Evolutionary conservation across 2,113 vertebrate species (phyloP), one percentile per base, ranked within the genome.

Genomic region (Lagenorhynchus albirostris): DNA sequence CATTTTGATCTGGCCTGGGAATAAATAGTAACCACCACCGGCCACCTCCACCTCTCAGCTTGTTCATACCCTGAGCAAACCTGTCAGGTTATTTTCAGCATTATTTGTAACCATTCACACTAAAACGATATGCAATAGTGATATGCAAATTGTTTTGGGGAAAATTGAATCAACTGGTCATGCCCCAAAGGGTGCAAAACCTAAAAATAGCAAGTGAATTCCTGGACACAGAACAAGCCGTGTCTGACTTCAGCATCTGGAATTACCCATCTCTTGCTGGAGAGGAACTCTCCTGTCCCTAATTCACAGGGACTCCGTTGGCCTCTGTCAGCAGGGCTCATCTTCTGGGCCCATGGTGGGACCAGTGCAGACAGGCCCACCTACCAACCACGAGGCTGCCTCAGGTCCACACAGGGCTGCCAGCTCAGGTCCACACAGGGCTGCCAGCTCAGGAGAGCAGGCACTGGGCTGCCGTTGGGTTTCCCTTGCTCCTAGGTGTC

Each of bases 191-290:
- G 68, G 47, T 25, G 80, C 21, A 31, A 36, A 79, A 53, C 68
- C 87, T 97, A 92, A 96, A 96, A 91, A 89, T 89, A 96, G 31
- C 50, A 14, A 31, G 11, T 0, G 31, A 96, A 79, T 82, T 95
- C n/a, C 55, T 95, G 81, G 71, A 50, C 58, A 31, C 0, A 53
- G 53, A 85, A 65, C 62, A 50, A 92, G 70, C 60, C 9, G 8
- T 58, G 91, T 76, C 68, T 92, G 55, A 86, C 23, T 17, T 58
- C 12, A n/a, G 91, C 58, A 8, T 31, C 44, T 21, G 36, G 77
- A 36, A 74, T 68, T 33, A 47, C n/a, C 55, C 62, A 33, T 4
- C 17, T 81, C 74, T 18, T 47, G 44, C 77, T 50, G 17, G 18
- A 7, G 83, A 62, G 50, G 63, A 33, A 33, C 36, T 3, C 21